Base-by-base conservation (phyloP, 2,113 vertebrate genomes). In the Micronisus gabar region DNA sequence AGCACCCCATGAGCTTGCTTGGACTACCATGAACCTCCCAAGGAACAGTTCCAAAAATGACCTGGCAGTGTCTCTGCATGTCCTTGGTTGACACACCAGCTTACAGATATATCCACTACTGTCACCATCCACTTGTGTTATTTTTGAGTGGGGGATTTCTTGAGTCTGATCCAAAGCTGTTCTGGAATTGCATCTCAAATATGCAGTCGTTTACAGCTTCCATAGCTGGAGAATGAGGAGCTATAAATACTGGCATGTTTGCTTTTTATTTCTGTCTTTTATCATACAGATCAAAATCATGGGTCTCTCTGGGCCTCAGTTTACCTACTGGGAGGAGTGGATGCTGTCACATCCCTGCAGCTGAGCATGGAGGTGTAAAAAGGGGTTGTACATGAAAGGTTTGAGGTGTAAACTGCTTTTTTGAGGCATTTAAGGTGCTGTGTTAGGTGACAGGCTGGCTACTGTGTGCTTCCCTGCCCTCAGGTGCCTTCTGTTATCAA, bases 31-130 rank as follows among this genome's bases (percentile, higher is more conserved):
- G 88, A 81, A 82, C 61, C 86, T 89, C 89, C 45, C 55, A 83
- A 96, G 92, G 85, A 96, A 91, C 95, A 93, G 94, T 96, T 96
- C 97, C 96, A 97, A 95, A 96, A 97, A 94, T 80, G 95, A 95
- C 91, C 97, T 96, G 95, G 96, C 96, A 95, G 94, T 95, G 94
- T 92, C 96, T 96, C 88, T 91, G 78, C 86, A 41, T 96, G 96
- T 95, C 94, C 95, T 95, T 89, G 94, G 61, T 94, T 97, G 95
- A 95, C 96, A 95, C 92, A 95, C 76, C 81, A 96, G 80, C 73
- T 84, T 73, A 40, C 95, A 91, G 96, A 96, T 97, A 96, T 93
- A 97, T 95, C 91, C 86, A 86, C 94, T 92, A 86, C 97, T 95
- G 96, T 95, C 96, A 93, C 94, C 91, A 95, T 95, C 94, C 83